Percentiles rank a stretch among this genome's conserved stretches.
phyloP scores from a whole-genome alignment of 2,888 invertebrate genomes.

The Drosophila dives region DNA sequence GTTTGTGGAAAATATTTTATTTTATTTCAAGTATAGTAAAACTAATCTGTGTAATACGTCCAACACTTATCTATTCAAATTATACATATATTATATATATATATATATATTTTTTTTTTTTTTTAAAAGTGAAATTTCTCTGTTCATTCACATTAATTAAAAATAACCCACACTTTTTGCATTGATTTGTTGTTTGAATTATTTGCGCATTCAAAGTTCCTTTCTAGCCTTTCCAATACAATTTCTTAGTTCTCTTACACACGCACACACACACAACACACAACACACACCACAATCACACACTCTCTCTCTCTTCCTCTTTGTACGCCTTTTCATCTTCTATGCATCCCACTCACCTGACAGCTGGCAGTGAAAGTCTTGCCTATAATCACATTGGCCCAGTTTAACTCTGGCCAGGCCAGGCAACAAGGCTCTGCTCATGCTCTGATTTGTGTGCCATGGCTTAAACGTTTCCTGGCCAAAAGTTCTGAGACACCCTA shows the following conservation, averaged over 20 bases:
- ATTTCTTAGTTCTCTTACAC: slow-evolving; percentile 36
- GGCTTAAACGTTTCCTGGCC: slow-evolving; percentile 67
- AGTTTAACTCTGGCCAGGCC: slow-evolving; percentile 39
- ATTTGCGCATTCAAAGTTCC: slow-evolving; percentile 41
- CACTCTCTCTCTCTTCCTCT: not conserved
- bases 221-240: slow-evolving; percentile 43
- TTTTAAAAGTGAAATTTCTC: not conserved
- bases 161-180: slow-evolving; percentile 29
- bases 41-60: not conserved
- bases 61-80: not conserved
- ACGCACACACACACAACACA: slow-evolving; percentile 15
- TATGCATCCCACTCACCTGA: slow-evolving; percentile 59
- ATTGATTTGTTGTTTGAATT: not conserved
- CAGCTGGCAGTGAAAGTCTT: slow-evolving; percentile 65
- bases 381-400: slow-evolving; percentile 73
- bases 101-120: not conserved
- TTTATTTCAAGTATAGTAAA: not conserved
- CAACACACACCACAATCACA: not conserved
- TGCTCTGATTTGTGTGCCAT: slow-evolving; percentile 19
- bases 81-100: not conserved
- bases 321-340: not conserved
- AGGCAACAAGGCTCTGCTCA: slow-evolving; percentile 34
- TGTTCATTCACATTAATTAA: not conserved
- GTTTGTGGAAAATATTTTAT: not conserved
- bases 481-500: slow-evolving; percentile 60